phyloP scores from a whole-genome alignment of 2,888 invertebrate species.

The Papilio gigon region DNA sequence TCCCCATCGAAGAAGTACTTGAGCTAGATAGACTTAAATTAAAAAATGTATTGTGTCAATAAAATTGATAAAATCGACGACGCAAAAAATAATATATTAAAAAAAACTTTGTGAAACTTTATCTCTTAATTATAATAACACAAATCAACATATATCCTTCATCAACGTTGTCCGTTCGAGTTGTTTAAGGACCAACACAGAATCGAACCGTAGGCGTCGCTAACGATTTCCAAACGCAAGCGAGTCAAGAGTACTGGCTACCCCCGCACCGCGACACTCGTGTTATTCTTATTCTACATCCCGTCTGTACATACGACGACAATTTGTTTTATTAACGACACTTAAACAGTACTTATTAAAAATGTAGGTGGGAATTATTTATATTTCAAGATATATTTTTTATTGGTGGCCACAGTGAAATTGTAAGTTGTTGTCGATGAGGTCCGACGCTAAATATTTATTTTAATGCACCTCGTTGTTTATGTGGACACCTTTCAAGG shows the following conservation, averaged over 20 bases:
- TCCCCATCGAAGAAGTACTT: too few relatives aligned
- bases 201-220: conserved; percentile 68
- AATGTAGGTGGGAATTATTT: conserved; percentile 72
- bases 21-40: too few relatives aligned
- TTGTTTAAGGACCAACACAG: conserved; percentile 42
- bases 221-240: conserved; percentile 75
- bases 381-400: conserved; percentile 49
- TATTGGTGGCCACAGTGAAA: conserved; percentile 43
- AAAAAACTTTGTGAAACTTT: background rate
- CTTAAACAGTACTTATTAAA: conserved; percentile 76
- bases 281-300: conserved; percentile 63
- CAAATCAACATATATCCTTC: background rate
- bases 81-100: background rate
- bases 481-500: conserved; percentile 47
- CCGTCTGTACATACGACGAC: conserved; percentile 58
- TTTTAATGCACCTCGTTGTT: conserved; percentile 45
- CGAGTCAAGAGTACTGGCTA: conserved; percentile 53
- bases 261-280: conserved; percentile 52
- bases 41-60: too few relatives aligned
- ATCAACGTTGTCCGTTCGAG: conserved; percentile 24
- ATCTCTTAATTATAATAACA: background rate
- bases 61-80: too few relatives aligned
- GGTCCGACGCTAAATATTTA: conserved; percentile 48
- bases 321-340: conserved; percentile 79
- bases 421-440: conserved; percentile 45